Percentiles rank a stretch among this genome's conserved stretches.
These are phyloP conservation scores for Myanophis thanlyinensis DNA, from an alignment of 2,113 vertebrate species.

Conservation along the genomic window DNA sequence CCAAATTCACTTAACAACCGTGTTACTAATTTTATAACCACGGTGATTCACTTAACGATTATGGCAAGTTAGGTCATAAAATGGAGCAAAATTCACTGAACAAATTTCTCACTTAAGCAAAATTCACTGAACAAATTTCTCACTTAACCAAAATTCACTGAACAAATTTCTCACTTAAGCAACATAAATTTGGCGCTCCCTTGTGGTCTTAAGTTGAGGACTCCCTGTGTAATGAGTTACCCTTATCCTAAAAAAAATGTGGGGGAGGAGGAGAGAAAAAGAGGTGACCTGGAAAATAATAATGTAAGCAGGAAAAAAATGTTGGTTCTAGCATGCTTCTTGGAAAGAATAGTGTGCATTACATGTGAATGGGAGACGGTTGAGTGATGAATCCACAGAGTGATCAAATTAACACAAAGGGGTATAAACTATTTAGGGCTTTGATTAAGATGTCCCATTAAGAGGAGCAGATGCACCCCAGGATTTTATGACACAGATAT, in stretches of 20 bases:
- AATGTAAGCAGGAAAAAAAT: not conserved
- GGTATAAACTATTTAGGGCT: not conserved
- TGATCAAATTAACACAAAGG: not conserved
- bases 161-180: not conserved
- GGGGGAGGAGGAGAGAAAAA: not conserved
- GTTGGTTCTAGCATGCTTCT: not conserved
- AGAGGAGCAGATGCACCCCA: not conserved
- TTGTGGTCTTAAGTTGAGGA: not conserved
- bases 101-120: not conserved
- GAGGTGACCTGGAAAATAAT: not conserved
- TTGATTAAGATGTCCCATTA: not conserved
- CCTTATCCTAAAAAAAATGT: not conserved
- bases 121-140: not conserved
- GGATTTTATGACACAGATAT: not conserved
- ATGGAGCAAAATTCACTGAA: not conserved
- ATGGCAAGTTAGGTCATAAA: not conserved
- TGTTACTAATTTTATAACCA: not conserved
- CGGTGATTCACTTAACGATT: not conserved
- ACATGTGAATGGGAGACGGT: not conserved
- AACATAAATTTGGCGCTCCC: not conserved
- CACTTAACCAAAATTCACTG: not conserved
- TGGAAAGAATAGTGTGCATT: not conserved
- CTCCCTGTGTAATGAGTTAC: not conserved
- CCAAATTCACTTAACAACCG: not conserved
- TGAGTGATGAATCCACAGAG: not conserved